phyloP scores from a whole-genome alignment of 2,888 invertebrate genomes.

The Hoplodrina ambigua region DNA sequence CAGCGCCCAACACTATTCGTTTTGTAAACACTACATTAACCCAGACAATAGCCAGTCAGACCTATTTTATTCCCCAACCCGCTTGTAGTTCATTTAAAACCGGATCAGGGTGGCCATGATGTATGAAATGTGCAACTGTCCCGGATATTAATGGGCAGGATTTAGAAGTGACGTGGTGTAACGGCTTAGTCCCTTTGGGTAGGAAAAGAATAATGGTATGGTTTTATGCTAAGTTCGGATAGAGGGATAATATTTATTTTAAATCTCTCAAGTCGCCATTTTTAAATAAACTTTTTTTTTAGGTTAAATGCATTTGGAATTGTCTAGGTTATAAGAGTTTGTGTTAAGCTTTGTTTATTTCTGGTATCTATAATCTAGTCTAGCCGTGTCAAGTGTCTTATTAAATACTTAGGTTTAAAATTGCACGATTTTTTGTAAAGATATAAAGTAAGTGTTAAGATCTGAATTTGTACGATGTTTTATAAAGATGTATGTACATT shows the following conservation, averaged over 20 bases:
- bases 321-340: too few relatives aligned
- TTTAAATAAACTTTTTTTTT: not conserved
- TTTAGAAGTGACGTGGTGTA: conserved; percentile 49
- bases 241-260: not conserved
- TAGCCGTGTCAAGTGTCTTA: too few relatives aligned
- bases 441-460: too few relatives aligned
- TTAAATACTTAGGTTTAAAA: too few relatives aligned
- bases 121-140: conserved; percentile 62
- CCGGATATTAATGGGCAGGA: conserved; percentile 55
- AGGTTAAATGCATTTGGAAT: too few relatives aligned
- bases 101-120: conserved; percentile 62
- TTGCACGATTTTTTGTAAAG: too few relatives aligned
- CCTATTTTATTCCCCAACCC: conserved; percentile 67
- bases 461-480: too few relatives aligned
- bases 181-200: conserved; percentile 41
- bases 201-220: conserved; percentile 31
- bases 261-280: not conserved
- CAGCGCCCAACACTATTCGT: conserved; percentile 41
- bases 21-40: conserved; percentile 66
- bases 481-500: too few relatives aligned
- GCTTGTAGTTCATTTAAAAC: conserved; percentile 70
- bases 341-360: too few relatives aligned
- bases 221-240: conserved; percentile 8
- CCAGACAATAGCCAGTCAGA: conserved; percentile 67
- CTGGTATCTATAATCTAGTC: too few relatives aligned